Evolutionary conservation across 2,888 invertebrate species (phyloP).

Genomic region (Argynnis bischoffii): DNA sequence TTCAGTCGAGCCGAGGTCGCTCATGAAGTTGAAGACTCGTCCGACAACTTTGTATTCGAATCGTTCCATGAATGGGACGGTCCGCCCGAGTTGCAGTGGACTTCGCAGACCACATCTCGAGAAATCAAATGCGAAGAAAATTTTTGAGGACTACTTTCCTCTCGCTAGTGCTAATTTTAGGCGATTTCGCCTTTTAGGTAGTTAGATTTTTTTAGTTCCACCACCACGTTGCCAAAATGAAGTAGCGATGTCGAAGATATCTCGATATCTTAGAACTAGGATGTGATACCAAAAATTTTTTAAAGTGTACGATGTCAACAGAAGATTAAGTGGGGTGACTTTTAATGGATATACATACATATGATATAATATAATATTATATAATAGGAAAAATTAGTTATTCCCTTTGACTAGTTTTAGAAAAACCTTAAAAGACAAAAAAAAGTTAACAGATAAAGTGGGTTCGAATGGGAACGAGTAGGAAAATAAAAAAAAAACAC

Average conservation of each 20-base stretch:
- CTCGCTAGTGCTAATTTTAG: conserved; percentile 64
- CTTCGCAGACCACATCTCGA: conserved; percentile 63
- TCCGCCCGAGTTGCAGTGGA: conserved; percentile 67
- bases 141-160: conserved; percentile 60
- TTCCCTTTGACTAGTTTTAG: conserved; percentile 71
- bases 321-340: conserved; percentile 75
- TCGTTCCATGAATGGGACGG: conserved; percentile 73
- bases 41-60: conserved; percentile 70
- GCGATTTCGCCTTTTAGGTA: conserved; percentile 69
- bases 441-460: conserved; percentile 55
- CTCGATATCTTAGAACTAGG: conserved; percentile 70
- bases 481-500: conserved; percentile 67
- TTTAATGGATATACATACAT: conserved; percentile 61
- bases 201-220: conserved; percentile 77
- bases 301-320: conserved; percentile 66
- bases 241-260: conserved; percentile 60
- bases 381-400: conserved; percentile 48
- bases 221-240: conserved; percentile 81
- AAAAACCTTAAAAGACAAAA: conserved; percentile 58
- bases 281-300: conserved; percentile 72
- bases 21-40: conserved; percentile 64
- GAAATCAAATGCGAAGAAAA: conserved; percentile 78
- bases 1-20: conserved; percentile 84
- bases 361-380: conserved; percentile 48
- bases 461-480: conserved; percentile 66